Conservation (phyloP, 2,797 vertebrate species). For the Cuculus canorus region DNA sequence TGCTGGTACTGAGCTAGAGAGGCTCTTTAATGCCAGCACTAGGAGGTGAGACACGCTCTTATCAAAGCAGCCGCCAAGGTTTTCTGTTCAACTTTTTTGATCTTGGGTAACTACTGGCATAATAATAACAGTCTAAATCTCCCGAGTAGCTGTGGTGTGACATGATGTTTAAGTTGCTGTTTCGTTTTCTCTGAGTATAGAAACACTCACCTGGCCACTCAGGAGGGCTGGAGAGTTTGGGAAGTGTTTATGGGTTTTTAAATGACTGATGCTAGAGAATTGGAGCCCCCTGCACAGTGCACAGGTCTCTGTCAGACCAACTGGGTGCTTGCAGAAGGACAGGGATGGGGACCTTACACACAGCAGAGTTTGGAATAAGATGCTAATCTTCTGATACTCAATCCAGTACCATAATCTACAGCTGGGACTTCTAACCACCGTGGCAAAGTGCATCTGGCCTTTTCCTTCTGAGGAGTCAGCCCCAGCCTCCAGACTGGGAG, state of each 20-base stretch:
- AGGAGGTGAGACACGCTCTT: background rate
- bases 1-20: background rate
- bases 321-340: background rate
- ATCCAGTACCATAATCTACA: background rate
- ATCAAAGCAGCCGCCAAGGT: conserved; percentile 17
- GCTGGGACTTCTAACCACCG: background rate
- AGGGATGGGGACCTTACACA: background rate
- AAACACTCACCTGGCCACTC: background rate
- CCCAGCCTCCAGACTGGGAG: background rate
- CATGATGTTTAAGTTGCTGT: background rate
- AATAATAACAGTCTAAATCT: background rate
- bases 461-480: background rate
- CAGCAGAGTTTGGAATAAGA: background rate
- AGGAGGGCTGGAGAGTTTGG: background rate
- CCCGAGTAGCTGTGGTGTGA: background rate
- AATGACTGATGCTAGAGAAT: background rate
- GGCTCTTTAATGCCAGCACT: background rate
- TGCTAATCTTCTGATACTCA: background rate
- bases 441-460: background rate
- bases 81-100: conserved; percentile 40
- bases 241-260: background rate
- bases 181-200: background rate
- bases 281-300: background rate
- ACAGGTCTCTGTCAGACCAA: background rate
- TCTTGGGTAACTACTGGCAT: conserved; percentile 18